A percentile compares a stretch with the other conserved stretches of the same genome.
Conservation (phyloP, 1,140 invertebrate species). For the Diuraphis noxia region DNA sequence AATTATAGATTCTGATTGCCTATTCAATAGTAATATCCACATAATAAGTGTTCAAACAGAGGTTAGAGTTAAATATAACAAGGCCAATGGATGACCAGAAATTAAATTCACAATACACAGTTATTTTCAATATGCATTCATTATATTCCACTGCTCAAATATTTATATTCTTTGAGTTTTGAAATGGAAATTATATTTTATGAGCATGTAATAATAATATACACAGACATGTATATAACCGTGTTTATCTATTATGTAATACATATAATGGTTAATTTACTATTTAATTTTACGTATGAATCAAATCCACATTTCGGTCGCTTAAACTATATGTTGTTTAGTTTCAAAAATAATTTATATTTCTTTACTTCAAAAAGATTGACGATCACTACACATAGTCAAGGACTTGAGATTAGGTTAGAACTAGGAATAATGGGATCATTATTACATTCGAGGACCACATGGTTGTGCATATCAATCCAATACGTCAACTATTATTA, state of each 20-base stretch:
- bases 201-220: background rate
- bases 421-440: background rate
- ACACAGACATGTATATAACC: background rate
- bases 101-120: background rate
- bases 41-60: too few species aligned
- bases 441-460: background rate
- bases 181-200: background rate
- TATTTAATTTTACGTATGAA: background rate
- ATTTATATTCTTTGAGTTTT: background rate
- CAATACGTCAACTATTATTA: background rate
- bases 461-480: background rate
- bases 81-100: background rate
- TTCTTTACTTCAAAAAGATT: background rate
- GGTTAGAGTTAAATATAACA: background rate
- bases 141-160: background rate
- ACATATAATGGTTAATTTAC: too few species aligned
- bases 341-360: background rate
- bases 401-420: background rate
- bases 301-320: background rate
- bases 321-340: background rate
- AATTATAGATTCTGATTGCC: background rate
- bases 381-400: background rate
- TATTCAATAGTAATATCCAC: background rate
- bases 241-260: background rate
- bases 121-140: background rate